Base-by-base conservation (phyloP, 2,113 vertebrate species). In the Rhipidura dahli region DNA sequence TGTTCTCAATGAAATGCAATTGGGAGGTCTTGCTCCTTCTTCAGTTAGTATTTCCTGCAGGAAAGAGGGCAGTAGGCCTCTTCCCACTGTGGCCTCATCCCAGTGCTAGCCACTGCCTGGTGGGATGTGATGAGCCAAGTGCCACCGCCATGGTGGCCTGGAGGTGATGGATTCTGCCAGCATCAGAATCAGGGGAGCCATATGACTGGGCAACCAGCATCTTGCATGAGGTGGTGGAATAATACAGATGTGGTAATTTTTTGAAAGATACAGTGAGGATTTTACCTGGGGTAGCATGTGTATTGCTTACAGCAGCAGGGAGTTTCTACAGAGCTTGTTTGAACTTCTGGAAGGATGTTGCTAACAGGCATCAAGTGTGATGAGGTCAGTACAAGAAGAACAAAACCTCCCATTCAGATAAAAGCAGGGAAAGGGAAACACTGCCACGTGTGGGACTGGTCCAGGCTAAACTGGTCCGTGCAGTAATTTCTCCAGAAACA, bases 191-290 rank as follows among this genome's bases (percentile, higher is more conserved):
- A 23, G 31, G 39, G 26, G 23, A 77, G 30, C 73, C 11, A 35
- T 31, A 33, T 0, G 0, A 49, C 6, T 0, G 0, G 2, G 0
- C 40, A 64, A 1, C 9, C 45, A 59, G 9, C n/a, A 20, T 40
- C 23, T 64, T 64, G 26, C 14, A 7, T 24, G 53, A 59, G 11
- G 14, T 2, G 1, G 28, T 40, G 12, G 35, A 72, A 80, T 40
- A n/a, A 6, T 39, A 54, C 18, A 51, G 72, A 40, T 60, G 26
- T 37, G 30, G 40, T 33, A 18, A 9, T 17, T 72, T 61, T 45
- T 76, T 3, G 53, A 19, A 79, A 57, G 30, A 37, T n/a, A 15
- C 0, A 5, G 15, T 56, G 37, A 60, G 33, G 44, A 17, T 75
- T 91, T 94, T 77, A 27, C 26, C 59, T 4, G 4, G 28, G 30